Percentiles rank a stretch among this genome's conserved stretches.
Evolutionary conservation across 2,797 vertebrate genomes (phyloP).

Genomic region (Fringilla coelebs): DNA sequence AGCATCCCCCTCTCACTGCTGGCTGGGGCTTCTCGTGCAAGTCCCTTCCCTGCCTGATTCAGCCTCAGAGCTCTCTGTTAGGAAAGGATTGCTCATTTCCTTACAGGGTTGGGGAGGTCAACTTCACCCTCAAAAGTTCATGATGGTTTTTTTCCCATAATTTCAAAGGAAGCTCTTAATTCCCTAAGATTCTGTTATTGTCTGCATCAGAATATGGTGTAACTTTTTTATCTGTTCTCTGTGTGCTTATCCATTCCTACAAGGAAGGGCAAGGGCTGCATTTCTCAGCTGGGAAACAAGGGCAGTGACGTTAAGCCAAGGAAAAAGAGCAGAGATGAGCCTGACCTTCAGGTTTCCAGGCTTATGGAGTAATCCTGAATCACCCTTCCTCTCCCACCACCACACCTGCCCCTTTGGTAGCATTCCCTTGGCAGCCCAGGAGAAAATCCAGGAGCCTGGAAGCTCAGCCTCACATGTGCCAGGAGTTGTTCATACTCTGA

Average conservation of each 20-base stretch:
- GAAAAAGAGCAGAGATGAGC: not conserved
- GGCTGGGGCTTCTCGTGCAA: accelerated
- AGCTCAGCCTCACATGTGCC: not conserved
- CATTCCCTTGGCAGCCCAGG: not conserved
- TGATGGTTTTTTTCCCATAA: not conserved
- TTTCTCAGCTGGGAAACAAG: not conserved
- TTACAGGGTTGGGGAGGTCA: not conserved
- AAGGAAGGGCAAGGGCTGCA: not conserved
- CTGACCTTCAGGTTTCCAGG: not conserved
- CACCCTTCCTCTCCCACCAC: not conserved
- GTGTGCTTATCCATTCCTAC: not conserved
- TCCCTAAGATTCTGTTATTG: not conserved
- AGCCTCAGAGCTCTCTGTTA: accelerated
- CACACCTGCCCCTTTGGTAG: not conserved
- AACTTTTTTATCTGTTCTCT: not conserved
- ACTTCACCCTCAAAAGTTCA: not conserved
- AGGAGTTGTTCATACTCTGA: not conserved
- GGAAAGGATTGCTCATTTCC: not conserved
- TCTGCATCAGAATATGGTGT: not conserved
- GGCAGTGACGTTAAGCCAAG: not conserved
- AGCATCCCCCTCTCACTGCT: accelerated
- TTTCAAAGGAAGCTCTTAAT: not conserved
- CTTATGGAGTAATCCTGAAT: not conserved
- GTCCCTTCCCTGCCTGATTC: not conserved
- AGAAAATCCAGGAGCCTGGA: not conserved